These are phyloP conservation scores for Conops quadrifasciatus DNA, from an alignment of 2,888 invertebrate genomes.

Conservation along the genomic window DNA sequence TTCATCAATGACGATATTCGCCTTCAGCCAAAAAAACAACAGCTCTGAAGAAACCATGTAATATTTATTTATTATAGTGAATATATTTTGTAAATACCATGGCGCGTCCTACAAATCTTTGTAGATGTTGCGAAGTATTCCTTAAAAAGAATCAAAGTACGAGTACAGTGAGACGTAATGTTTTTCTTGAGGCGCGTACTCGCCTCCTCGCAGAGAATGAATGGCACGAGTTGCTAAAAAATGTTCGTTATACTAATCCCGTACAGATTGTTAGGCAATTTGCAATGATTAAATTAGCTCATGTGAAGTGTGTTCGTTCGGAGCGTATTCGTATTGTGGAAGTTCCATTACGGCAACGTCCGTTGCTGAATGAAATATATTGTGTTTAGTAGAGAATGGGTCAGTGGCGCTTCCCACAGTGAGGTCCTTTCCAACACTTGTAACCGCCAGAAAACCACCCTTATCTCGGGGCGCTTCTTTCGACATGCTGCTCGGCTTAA, in stretches of 20 bases:
- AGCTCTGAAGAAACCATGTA: no score
- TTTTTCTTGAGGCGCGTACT: not conserved
- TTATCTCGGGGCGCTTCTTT: conserved; percentile 35
- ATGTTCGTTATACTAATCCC: conserved; percentile 46
- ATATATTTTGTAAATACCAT: no score
- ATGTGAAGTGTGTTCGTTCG: conserved; percentile 44
- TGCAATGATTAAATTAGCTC: conserved; percentile 65
- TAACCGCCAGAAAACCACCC: conserved; percentile 50
- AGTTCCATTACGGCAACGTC: not conserved
- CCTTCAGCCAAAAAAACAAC: no score
- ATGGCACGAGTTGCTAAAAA: not conserved
- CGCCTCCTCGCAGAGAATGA: conserved; percentile 3
- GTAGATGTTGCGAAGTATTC: no score
- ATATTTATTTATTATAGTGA: no score
- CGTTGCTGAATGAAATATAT: not conserved
- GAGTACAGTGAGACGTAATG: no score
- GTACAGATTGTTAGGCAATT: conserved; percentile 64
- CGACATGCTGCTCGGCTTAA: conserved; percentile 43
- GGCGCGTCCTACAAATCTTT: no score
- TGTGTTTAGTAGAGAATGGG: not conserved
- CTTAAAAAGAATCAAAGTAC: no score
- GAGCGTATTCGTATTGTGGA: not conserved
- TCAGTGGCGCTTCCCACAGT: conserved; percentile 11
- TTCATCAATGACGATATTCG: no score
- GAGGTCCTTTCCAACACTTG: conserved; percentile 44